phyloP scores from a whole-genome alignment of 2,888 invertebrate genomes.

The Microctonus hyperodae region DNA sequence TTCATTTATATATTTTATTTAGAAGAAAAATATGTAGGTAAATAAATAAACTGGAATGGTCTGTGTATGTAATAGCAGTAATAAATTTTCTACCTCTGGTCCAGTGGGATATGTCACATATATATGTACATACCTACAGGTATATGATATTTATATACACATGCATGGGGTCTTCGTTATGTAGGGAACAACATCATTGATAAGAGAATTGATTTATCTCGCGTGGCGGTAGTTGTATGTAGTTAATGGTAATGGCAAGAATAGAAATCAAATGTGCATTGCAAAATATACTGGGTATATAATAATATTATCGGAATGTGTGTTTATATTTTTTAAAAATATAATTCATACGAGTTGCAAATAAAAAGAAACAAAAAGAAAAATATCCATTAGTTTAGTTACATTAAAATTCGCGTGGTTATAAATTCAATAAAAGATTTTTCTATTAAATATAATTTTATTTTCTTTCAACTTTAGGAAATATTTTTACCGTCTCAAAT shows the following conservation, averaged over 20 bases:
- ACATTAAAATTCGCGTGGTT: no score
- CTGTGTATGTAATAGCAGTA: not conserved
- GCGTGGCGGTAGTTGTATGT: conserved; percentile 21
- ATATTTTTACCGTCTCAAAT: conserved; percentile 3
- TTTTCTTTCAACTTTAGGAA: not conserved
- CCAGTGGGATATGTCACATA: not conserved
- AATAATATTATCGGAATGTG: no score
- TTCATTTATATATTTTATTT: conserved; percentile 1
- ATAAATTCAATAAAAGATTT: not conserved
- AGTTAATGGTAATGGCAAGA: conserved; percentile 23
- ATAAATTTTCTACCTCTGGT: conserved; percentile 8
- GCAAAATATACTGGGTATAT: no score
- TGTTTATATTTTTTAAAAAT: no score
- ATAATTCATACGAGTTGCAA: no score
- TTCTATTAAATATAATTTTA: not conserved
- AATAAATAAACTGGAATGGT: conserved; percentile 8
- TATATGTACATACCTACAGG: not conserved
- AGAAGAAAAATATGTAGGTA: not conserved
- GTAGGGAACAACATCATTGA: conserved; percentile 34
- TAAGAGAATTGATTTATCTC: conserved; percentile 39
- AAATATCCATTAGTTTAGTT: not conserved
- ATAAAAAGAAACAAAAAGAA: no score
- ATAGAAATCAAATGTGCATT: conserved; percentile 36
- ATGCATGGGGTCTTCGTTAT: conserved; percentile 11
- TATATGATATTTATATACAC: not conserved